Conservation (phyloP, 2,888 invertebrate genomes). For the Halictus quadricinctus region DNA sequence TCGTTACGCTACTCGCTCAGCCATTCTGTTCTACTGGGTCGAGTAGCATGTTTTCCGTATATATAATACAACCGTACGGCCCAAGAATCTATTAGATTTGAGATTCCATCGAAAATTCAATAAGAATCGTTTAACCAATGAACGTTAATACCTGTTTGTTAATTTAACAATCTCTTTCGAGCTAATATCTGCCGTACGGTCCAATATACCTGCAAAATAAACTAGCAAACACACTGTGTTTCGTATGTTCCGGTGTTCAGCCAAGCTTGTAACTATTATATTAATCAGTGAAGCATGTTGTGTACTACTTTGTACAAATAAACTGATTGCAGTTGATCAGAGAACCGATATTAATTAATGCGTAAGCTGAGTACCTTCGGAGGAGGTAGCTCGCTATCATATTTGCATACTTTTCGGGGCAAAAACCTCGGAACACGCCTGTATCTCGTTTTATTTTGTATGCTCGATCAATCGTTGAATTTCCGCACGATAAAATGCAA, state of each 20-base stretch:
- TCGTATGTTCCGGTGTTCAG: neutral
- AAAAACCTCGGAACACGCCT: neutral
- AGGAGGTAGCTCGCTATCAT: neutral
- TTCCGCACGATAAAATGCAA: neutral
- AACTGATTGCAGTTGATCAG: conserved; percentile 21
- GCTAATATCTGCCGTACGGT: neutral
- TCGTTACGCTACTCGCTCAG: neutral
- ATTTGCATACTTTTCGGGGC: neutral
- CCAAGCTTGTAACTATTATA: conserved; percentile 20
- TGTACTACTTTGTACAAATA: conserved; percentile 26
- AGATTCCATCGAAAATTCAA: neutral
- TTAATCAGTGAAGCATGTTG: conserved; percentile 13
- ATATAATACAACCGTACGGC: neutral
- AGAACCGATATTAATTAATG: conserved; percentile 13
- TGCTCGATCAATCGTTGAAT: neutral
- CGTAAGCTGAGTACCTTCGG: neutral
- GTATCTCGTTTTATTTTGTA: neutral
- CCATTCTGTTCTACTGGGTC: neutral
- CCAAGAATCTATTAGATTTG: neutral
- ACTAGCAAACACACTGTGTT: conserved; percentile 8
- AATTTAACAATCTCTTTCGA: neutral
- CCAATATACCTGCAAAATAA: neutral
- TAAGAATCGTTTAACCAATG: neutral
- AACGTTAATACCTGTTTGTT: neutral
- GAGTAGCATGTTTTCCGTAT: neutral